Base-by-base conservation (phyloP, 2,113 vertebrate species). In the Ctenodactylus gundi region DNA sequence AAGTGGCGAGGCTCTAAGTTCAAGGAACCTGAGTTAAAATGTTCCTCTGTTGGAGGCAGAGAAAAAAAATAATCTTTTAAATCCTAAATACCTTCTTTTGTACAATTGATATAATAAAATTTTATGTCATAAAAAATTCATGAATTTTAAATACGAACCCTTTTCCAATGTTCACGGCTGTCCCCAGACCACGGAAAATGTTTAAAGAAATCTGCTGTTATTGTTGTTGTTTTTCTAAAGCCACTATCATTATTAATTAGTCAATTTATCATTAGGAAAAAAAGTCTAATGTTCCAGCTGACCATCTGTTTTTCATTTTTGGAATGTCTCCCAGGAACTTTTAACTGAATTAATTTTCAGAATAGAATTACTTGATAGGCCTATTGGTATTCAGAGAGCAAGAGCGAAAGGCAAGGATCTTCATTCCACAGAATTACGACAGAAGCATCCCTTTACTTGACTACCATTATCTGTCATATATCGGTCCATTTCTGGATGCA, bases 341-440 rank as follows among this genome's bases (percentile, higher is more conserved):
- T 67, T 81, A 90, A 90, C 31, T 95, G 4, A 90, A 73, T 46
- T 90, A 53, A 90, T 89, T 85, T 94, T 86, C 20, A 87, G 46
- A 78, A n/a, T 36, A 85, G 6, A 90, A 3, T 93, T 86, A 64
- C 3, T 85, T 64, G 21, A 58, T 83, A 41, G 41, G 17, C 75
- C 64, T 84, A 70, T 41, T 88, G 57, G 23, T 70, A 25, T 88
- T 62, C 41, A 4, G 49, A 67, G 64, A 75, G 84, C 72, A 18
- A 78, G 20, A 25, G 13, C 36, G 64, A 84, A 82, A 85, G 76
- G 27, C 51, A 78, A 81, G 85, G 39, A 39, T 39, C 64, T 83
- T 55, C 6, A n/a, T 83, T 57, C 78, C 20, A 14, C 13, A 29
- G 0, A 31, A 10, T 75, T 36, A 36, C 68, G 46, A n/a, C 62